Evolutionary conservation across 2,797 vertebrate genomes (phyloP).

Genomic region (Chanos chanos): DNA sequence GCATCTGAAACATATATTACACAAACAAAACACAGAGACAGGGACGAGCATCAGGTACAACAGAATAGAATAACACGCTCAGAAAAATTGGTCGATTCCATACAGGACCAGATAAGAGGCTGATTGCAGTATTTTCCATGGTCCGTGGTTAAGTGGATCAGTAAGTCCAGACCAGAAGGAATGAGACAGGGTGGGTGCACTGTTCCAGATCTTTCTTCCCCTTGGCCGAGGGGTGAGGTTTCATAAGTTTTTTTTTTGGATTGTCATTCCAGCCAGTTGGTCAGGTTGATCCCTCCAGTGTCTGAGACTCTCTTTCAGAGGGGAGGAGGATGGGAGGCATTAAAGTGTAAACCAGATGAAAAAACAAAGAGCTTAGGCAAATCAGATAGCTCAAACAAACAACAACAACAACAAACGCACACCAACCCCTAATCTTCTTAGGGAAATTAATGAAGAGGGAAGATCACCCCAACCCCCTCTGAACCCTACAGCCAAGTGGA

Average conservation of each 20-base stretch:
- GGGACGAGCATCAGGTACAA: too few species aligned
- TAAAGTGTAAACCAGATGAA: constrained; percentile 99
- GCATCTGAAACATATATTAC: too few species aligned
- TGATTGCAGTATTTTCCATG: too few species aligned
- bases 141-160: too few species aligned
- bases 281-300: constrained; percentile 85
- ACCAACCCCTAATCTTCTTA: constrained; percentile 97
- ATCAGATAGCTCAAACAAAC: constrained; percentile 97
- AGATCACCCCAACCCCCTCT: constrained; percentile 62
- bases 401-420: constrained; percentile 98
- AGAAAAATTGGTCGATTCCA: too few species aligned
- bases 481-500: constrained; percentile 56
- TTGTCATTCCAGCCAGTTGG: constrained; percentile 73
- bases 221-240: constrained; percentile 40
- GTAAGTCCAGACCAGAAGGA: too few species aligned
- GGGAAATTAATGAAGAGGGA: constrained; percentile 93
- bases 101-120: too few species aligned
- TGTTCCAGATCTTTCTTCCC: constrained; percentile 56
- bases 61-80: too few species aligned
- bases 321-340: constrained; percentile 73
- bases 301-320: constrained; percentile 91
- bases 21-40: too few species aligned
- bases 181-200: constrained; percentile 47
- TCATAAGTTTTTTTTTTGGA: constrained; percentile 60
- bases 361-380: constrained; percentile 99